Base-by-base conservation (phyloP, 2,888 invertebrate genomes). In the Rhabditoides inermis region DNA sequence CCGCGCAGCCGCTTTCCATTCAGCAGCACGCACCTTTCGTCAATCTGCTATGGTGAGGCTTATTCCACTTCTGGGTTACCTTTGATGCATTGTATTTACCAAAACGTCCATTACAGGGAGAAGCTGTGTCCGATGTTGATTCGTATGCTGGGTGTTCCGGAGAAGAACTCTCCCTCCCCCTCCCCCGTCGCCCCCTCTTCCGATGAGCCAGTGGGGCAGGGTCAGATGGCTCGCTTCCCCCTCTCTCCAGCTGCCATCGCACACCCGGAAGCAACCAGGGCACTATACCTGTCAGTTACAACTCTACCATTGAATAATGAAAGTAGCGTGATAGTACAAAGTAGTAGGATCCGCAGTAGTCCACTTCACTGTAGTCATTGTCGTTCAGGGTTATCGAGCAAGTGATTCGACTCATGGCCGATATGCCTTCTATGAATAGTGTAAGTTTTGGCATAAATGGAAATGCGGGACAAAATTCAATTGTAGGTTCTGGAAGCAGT, bases 371-470 rank as follows among this genome's bases (percentile, higher is more conserved):
- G n/a, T n/a, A n/a, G n/a, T n/a, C n/a, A 22, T n/a, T 28, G 7
- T 10, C 5, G 56, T 63, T 39, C 37, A 71, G 71, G 45, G 62
- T 72, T 12, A 58, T 72, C 5, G 72, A 72, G 28, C 69, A 72
- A 50, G 47, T 72, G 37, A 57, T 72, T 32, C 68, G 68, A 15
- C 53, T 72, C 2, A 63, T 72, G 59, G 60, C 66, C 3, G 52
- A 55, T 6, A 55, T 60, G 27, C 53, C 61, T 10, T 51, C 51
- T 5, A 53, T 67, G 30, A 45, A 53, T 30, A n/a, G n/a, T n/a
- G n/a, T n/a, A n/a, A n/a, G n/a, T n/a, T n/a, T n/a, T n/a, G n/a
- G n/a, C n/a, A n/a, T n/a, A n/a, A n/a, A n/a, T n/a, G n/a, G n/a
- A n/a, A n/a, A n/a, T n/a, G n/a, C n/a, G n/a, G n/a, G n/a, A n/a